These are phyloP conservation scores for Drosophila sp. DNA, from an alignment of 1,140 invertebrate genomes.

Conservation along the genomic window DNA sequence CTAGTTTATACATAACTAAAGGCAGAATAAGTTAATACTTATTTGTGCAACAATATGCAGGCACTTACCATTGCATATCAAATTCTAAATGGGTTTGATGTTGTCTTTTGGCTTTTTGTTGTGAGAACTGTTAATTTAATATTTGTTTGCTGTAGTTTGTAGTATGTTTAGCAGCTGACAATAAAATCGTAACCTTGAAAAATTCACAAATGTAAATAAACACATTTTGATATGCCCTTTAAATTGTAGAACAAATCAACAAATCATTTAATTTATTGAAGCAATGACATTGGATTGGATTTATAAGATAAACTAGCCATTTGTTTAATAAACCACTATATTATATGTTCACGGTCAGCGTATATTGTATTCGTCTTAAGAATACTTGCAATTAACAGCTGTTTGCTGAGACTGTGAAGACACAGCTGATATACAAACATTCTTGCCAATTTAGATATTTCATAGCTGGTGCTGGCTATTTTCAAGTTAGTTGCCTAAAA, in stretches of 20 bases:
- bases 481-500: too few relatives aligned
- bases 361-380: not conserved
- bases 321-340: not conserved
- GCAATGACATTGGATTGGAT: too few relatives aligned
- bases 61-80: conserved; percentile 68
- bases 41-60: not conserved
- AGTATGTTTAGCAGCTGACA: conserved; percentile 6
- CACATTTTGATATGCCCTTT: not conserved
- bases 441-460: not conserved
- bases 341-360: not conserved
- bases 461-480: too few relatives aligned
- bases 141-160: not conserved
- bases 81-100: conserved; percentile 12
- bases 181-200: conserved; percentile 9
- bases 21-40: not conserved
- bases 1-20: conserved; percentile 59
- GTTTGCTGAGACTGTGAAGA: too few relatives aligned
- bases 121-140: conserved; percentile 30
- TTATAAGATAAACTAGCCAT: not conserved
- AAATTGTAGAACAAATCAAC: too few relatives aligned
- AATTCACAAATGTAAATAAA: not conserved
- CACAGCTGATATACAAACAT: too few relatives aligned
- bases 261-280: too few relatives aligned
- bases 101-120: conserved; percentile 8
- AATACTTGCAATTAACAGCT: not conserved